Base-by-base conservation (phyloP, 2,797 vertebrate species). In the Diplodus puntazzo region DNA sequence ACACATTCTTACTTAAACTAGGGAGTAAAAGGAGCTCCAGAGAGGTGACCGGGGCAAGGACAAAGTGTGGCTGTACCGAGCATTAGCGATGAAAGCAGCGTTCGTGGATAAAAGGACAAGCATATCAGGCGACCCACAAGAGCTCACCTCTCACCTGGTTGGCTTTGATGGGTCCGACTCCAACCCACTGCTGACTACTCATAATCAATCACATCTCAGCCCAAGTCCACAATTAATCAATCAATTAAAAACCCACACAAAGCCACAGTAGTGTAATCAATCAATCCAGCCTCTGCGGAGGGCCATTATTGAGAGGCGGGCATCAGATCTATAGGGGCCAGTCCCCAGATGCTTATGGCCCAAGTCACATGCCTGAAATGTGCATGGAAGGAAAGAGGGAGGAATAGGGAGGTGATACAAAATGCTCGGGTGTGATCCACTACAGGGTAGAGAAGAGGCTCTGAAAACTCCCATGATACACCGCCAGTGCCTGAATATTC, bases 241-340 rank as follows among this genome's bases (percentile, higher is more conserved):
- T 95, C 92, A 91, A 93, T 94, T 93, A 93, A 93, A 94, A 93
- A 89, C 88, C 90, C 79, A 87, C 91, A 89, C 90, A 90, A 88
- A 91, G 85, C 89, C 84, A 86, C 83, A 82, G 81, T 30, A 66
- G 79, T 65, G 87, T 75, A 87, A 95, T 94, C 91, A 90, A 93
- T 95, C 92, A 94, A 86, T 83, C 73, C 80, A 11, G 79, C 77
- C 87, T 88, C 81, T 70, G 71, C 5, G 73, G 89, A 88, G 55
- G 39, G 60, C 65, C 30, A 30, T 75, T 89, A 90, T 84, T 77
- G 90, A 92, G 85, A 91, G 76, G 69, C 65, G 14, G 64, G 77
- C 61, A 66, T 88, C 86, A 54, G 87, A 90, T 92, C 89, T 84
- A 90, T 93, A 89, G 81, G 75, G 4, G 1, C 16, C n/a, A 0